Percentiles rank a stretch among this genome's conserved stretches.
Conservation (phyloP, 2,888 invertebrate species). For the Agrotis ipsilon region DNA sequence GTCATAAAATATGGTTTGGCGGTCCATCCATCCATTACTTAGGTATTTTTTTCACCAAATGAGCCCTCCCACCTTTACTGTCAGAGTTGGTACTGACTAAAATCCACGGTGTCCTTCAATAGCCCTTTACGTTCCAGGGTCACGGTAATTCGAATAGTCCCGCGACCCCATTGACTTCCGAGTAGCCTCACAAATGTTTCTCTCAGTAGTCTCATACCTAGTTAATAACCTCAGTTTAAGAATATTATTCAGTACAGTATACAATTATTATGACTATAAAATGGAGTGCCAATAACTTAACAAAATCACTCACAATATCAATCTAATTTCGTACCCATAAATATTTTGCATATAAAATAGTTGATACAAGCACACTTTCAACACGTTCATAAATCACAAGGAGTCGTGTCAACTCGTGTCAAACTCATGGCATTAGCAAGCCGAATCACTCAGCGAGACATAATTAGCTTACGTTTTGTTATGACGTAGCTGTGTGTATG, state of each 20-base stretch:
- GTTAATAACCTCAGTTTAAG: not conserved
- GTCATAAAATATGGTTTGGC: not conserved
- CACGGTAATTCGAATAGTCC: too few species aligned
- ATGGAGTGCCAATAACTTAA: not conserved
- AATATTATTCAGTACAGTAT: not conserved
- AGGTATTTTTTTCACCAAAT: too few species aligned
- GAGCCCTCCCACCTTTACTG: too few species aligned
- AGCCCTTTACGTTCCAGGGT: too few species aligned
- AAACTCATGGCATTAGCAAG: constrained; percentile 60
- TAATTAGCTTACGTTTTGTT: constrained; percentile 62
- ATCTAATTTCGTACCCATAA: constrained; percentile 41
- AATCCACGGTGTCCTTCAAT: too few species aligned
- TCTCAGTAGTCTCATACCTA: not conserved
- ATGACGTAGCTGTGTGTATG: constrained; percentile 45
- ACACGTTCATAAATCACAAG: constrained; percentile 59
- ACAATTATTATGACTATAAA: too few species aligned
- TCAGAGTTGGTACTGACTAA: too few species aligned
- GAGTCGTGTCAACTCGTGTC: constrained; percentile 51
- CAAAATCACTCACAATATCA: constrained; percentile 16
- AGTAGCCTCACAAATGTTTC: not conserved
- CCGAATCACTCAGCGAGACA: constrained; percentile 59
- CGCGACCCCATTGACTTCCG: too few species aligned
- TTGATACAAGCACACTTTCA: constrained; percentile 45
- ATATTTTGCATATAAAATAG: constrained; percentile 56
- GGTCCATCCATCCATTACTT: not conserved